Evolutionary conservation across 1,140 invertebrate genomes (phyloP), one percentile per base, ranked within the genome.

Genomic region (Drosophila busckii): DNA sequence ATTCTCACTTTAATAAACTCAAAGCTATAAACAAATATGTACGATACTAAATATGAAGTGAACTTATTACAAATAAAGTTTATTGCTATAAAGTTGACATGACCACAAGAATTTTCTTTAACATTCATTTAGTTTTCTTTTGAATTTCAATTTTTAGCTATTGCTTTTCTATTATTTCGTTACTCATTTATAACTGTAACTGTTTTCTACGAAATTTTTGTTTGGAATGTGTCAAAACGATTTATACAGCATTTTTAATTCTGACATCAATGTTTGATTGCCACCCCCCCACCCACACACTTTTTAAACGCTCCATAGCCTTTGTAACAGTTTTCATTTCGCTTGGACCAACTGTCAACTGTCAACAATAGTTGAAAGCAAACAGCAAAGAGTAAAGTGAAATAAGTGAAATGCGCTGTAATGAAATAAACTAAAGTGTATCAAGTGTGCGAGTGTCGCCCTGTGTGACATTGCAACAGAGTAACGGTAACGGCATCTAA

Each of bases 201-300:
- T 48, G 23, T 58, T 52, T 58, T 65, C 69, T 75, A 70, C 69
- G 60, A 69, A 80, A n/a, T n/a, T n/a, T n/a, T n/a, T n/a, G n/a
- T 67, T 45, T 58, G 60, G 75, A 80, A 80, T 82, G 75, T 83
- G 75, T 82, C 75, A 83, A 80, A 82, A 75, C 75, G 75, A 82
- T 82, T 82, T 83, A 82, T 82, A 70, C 69, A 83, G 75, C 75
- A 83, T 82, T 75, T 82, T 82, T 83, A 82, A 82, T 82, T 82
- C 70, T 82, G 75, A 82, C 75, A 82, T 82, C 75, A 82, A 82
- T 82, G 75, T 82, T 82, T 82, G 69, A 66, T 70, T 82, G 69
- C 54, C 41, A 69, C 37, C 41, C 15, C 16, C 17, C 19, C 5
- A 17, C 4, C 26, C 9, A 29, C n/a, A 37, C 19, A 31, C 13